phyloP scores from a whole-genome alignment of 2,797 vertebrate species.

The Apogon hyalosoma region DNA sequence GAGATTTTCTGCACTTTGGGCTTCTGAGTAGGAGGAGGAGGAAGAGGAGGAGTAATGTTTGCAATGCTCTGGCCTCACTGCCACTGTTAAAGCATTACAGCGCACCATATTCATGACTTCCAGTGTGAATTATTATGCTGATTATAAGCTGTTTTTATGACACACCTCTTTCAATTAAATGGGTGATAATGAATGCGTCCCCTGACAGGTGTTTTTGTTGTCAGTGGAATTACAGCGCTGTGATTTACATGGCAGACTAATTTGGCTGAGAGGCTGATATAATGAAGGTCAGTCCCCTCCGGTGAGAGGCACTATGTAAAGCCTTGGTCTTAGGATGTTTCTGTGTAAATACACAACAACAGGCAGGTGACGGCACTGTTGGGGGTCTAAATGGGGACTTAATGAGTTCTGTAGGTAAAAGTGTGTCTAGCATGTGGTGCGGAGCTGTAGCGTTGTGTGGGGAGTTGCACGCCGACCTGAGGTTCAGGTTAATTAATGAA shows the following conservation, averaged over 20 bases:
- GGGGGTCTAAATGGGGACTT: constrained; percentile 18
- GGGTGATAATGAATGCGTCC: constrained; percentile 55
- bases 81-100: constrained; percentile 8
- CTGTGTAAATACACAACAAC: constrained; percentile 55
- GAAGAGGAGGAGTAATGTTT: constrained; percentile 8
- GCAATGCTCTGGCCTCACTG: constrained; percentile 1
- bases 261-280: constrained; percentile 50
- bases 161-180: constrained; percentile 69
- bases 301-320: constrained; percentile 34
- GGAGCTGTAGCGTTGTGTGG: background rate
- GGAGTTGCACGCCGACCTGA: constrained; percentile 44
- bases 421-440: constrained; percentile 9
- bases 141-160: constrained; percentile 62
- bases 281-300: constrained; percentile 53
- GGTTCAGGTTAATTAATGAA: constrained; percentile 86
- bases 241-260: constrained; percentile 74
- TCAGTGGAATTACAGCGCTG: constrained; percentile 40
- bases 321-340: constrained; percentile 37
- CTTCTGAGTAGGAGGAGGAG: background rate
- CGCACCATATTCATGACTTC: constrained; percentile 28
- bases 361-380: constrained; percentile 39
- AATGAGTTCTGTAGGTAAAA: constrained; percentile 61
- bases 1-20: constrained; percentile 21
- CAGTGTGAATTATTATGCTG: constrained; percentile 44
- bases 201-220: constrained; percentile 72